A percentile compares a stretch with the other conserved stretches of the same genome.
These are phyloP conservation scores for Andrena dorsata DNA, from an alignment of 2,888 invertebrate genomes.

Conservation along the genomic window DNA sequence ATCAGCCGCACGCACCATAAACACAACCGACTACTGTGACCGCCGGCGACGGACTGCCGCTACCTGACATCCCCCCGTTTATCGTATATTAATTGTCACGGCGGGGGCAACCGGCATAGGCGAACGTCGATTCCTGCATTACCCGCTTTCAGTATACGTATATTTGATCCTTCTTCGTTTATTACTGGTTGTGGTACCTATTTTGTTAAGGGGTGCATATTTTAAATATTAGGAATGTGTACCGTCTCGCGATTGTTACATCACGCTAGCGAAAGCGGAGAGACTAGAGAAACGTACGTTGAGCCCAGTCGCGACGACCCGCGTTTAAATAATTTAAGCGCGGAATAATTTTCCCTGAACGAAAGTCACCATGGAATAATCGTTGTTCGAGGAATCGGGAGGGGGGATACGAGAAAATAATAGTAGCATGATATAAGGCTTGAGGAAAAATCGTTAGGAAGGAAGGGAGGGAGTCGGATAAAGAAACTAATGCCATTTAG, in stretches of 20 bases:
- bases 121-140: neutral
- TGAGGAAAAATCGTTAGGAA: neutral
- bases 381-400: neutral
- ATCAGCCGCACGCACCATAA: neutral
- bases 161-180: neutral
- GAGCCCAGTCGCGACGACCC: neutral
- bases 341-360: neutral
- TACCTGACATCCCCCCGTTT: neutral
- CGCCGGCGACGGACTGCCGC: slow-evolving; percentile 8
- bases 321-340: neutral
- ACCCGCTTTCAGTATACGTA: neutral
- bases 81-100: slow-evolving; percentile 42
- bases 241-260: neutral
- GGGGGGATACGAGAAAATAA: neutral
- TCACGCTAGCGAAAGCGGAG: neutral
- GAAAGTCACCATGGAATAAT: slow-evolving; percentile 16
- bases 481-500: neutral
- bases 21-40: neutral
- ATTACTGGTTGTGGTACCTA: too few relatives aligned
- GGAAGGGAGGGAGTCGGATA: neutral
- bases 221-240: too few relatives aligned
- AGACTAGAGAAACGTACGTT: neutral
- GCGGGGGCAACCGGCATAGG: neutral
- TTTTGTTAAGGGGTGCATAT: too few relatives aligned
- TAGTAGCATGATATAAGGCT: neutral